phyloP scores from a whole-genome alignment of 2,113 vertebrate genomes.

The Bubo scandiacus region DNA sequence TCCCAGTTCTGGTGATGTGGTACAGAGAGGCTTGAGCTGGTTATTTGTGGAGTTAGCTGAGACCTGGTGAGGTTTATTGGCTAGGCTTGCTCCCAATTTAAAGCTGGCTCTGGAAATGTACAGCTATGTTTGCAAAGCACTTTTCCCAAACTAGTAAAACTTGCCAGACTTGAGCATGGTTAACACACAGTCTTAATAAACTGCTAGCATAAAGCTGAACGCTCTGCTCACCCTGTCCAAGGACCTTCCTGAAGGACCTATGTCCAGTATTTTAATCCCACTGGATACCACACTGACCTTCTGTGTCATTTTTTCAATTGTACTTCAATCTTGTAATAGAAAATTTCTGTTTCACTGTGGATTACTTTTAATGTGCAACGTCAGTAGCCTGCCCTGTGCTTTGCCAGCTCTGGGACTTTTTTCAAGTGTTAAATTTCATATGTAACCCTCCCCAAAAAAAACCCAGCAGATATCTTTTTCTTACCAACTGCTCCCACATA shows the following conservation, averaged over 20 bases:
- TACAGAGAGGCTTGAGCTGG: conserved; percentile 26
- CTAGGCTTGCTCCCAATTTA: not conserved
- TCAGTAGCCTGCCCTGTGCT: not conserved
- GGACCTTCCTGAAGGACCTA: not conserved
- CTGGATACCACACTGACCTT: not conserved
- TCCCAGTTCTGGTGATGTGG: not conserved
- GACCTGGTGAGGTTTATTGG: not conserved
- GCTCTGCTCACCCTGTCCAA: not conserved
- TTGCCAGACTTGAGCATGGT: not conserved
- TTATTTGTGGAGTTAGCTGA: conserved; percentile 33
- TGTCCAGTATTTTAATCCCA: not conserved
- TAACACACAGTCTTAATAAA: not conserved
- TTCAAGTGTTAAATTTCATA: not conserved
- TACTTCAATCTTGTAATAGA: not conserved
- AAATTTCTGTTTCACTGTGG: not conserved
- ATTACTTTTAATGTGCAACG: not conserved
- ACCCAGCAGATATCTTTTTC: not conserved
- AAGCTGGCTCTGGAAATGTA: not conserved
- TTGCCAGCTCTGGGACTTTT: not conserved
- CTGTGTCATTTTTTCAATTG: not conserved
- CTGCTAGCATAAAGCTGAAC: not conserved
- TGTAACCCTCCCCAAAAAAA: not conserved
- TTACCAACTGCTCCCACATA: conserved; percentile 17
- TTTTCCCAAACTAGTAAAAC: not conserved
- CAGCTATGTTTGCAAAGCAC: not conserved